Percentiles rank a stretch among this genome's conserved stretches.
Conservation (phyloP, 2,888 invertebrate species). For the Folsomia manolachei region DNA sequence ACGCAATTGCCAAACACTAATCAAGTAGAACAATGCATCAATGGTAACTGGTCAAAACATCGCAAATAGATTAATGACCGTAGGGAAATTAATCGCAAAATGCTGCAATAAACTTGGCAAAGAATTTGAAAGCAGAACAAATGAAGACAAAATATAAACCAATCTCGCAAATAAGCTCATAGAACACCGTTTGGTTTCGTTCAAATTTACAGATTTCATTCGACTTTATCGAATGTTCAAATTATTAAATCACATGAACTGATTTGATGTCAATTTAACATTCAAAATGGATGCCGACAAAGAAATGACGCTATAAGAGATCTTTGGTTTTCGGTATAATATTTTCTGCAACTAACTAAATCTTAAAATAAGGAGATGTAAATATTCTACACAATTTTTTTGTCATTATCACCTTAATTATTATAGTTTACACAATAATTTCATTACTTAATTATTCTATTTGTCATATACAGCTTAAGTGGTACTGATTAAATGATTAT, state of each 20-base stretch:
- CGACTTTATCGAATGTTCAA: not conserved
- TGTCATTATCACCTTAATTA: too few species aligned
- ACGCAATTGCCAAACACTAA: too few species aligned
- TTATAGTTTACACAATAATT: too few species aligned
- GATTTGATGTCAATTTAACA: not conserved
- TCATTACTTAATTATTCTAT: too few species aligned
- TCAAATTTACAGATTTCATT: not conserved
- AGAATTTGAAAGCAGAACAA: not conserved
- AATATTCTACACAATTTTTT: too few species aligned
- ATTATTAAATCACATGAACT: not conserved
- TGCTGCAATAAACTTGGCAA: too few species aligned
- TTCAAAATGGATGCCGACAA: not conserved
- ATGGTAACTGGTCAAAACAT: not conserved
- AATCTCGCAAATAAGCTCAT: constrained; percentile 7
- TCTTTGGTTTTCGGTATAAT: constrained; percentile 26
- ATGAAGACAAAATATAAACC: not conserved
- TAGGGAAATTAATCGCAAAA: not conserved
- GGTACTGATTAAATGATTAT: not conserved
- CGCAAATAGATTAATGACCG: not conserved
- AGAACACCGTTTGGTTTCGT: constrained; percentile 6
- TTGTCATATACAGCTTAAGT: too few species aligned
- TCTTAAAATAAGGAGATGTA: too few species aligned
- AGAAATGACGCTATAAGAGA: constrained; percentile 25
- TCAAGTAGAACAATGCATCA: too few species aligned
- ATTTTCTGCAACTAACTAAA: too few species aligned